phyloP scores from a whole-genome alignment of 2,888 invertebrate species.

The Trissolcus brochymenae region DNA sequence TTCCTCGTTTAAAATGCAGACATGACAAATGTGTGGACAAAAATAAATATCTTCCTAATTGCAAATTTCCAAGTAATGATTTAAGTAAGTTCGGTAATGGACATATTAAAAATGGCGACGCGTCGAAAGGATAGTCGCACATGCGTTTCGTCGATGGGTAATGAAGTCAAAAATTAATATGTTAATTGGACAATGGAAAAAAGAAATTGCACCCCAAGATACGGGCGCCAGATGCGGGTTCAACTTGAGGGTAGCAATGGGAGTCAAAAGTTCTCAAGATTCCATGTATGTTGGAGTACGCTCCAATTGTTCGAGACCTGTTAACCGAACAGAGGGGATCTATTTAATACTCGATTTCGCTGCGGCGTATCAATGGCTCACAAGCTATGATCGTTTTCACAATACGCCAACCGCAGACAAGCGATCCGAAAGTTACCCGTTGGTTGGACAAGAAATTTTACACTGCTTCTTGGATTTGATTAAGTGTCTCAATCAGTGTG shows the following conservation, averaged over 20 bases:
- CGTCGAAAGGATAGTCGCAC: no score
- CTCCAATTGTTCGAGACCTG: slow-evolving; percentile 30
- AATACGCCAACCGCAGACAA: slow-evolving; percentile 8
- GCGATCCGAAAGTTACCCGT: neutral
- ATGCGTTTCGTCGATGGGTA: neutral
- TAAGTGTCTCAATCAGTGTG: no score
- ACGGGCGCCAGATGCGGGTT: slow-evolving; percentile 31
- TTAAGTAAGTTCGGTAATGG: neutral
- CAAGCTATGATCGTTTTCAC: slow-evolving; percentile 6
- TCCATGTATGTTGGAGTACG: slow-evolving; percentile 10
- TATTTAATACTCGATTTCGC: slow-evolving; percentile 29
- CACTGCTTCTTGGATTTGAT: no score
- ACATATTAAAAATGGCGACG: neutral
- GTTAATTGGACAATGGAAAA: slow-evolving; percentile 26
- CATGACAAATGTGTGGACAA: no score
- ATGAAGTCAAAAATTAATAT: slow-evolving; percentile 19
- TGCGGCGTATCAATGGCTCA: slow-evolving; percentile 1
- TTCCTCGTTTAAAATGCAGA: no score
- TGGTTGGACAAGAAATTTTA: neutral
- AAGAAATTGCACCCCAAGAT: slow-evolving; percentile 10
- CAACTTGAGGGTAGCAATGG: slow-evolving; percentile 16
- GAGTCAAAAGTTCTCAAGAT: slow-evolving; percentile 49
- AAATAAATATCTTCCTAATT: no score
- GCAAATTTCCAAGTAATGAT: no score
- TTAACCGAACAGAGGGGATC: slow-evolving; percentile 22